These are phyloP conservation scores for Carassius carassius DNA, from an alignment of 2,113 vertebrate species.

Conservation along the genomic window DNA sequence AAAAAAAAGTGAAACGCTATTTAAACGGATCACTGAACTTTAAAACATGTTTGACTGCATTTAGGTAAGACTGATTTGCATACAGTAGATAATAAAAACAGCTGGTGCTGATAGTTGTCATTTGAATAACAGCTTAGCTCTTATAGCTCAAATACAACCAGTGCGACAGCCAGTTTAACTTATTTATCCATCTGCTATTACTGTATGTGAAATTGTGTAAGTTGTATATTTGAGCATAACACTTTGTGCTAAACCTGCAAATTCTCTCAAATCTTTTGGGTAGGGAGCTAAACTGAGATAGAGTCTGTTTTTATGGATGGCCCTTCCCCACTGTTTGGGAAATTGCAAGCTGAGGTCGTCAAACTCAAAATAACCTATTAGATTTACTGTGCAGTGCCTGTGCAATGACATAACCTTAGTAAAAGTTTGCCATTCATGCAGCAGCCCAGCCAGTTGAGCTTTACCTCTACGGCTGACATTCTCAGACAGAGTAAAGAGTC, in stretches of 20 bases:
- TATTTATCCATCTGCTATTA: too few relatives aligned
- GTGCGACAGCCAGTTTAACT: background rate
- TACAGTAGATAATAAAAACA: background rate
- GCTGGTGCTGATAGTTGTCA: background rate
- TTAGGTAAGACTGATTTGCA: background rate
- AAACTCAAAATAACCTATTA: slow-evolving; percentile 67
- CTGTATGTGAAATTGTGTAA: background rate
- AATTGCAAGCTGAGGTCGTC: slow-evolving; percentile 46
- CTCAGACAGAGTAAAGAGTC: slow-evolving; percentile 10
- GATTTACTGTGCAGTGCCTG: slow-evolving; percentile 41
- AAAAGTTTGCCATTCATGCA: background rate
- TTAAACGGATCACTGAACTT: background rate
- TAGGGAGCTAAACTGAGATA: slow-evolving; percentile 7
- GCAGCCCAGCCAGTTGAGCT: background rate
- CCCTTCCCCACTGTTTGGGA: slow-evolving; percentile 41
- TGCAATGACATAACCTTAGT: slow-evolving; percentile 39
- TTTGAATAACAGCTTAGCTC: background rate
- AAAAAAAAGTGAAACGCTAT: background rate
- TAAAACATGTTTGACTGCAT: background rate
- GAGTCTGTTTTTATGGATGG: slow-evolving; percentile 57
- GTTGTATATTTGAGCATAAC: background rate
- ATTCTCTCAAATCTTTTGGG: slow-evolving; percentile 1
- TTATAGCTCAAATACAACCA: background rate
- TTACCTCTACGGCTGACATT: slow-evolving; percentile 6
- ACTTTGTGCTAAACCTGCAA: background rate